A percentile compares a stretch with the other conserved stretches of the same genome.
Conservation (phyloP, 2,797 vertebrate genomes). For the Denticeps clupeoides region DNA sequence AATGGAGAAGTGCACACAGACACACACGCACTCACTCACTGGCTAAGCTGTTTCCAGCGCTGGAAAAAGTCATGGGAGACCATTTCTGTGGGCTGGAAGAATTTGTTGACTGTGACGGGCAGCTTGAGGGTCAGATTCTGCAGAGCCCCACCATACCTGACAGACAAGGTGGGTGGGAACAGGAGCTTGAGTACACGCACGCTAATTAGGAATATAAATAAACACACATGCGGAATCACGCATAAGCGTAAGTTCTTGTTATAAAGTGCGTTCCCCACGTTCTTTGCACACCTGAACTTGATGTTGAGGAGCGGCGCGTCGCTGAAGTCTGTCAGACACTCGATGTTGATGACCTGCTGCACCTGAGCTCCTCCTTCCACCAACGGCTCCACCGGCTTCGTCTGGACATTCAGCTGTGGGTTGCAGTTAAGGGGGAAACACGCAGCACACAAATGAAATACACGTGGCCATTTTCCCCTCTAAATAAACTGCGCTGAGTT, state of each 20-base stretch:
- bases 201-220: too few species aligned
- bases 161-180: neutral
- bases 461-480: too few species aligned
- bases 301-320: constrained; percentile 75
- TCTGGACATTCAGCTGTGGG: constrained; percentile 80
- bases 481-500: too few species aligned
- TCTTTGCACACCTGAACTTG: constrained; percentile 68
- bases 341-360: constrained; percentile 87
- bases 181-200: neutral
- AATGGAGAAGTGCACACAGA: neutral
- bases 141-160: constrained; percentile 76
- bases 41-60: constrained; percentile 90
- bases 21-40: constrained; percentile 49
- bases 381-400: constrained; percentile 75
- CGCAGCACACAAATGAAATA: neutral
- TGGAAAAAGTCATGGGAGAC: constrained; percentile 83
- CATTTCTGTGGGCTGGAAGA: constrained; percentile 91
- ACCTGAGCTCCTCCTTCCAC: constrained; percentile 86
- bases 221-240: too few species aligned
- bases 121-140: constrained; percentile 81
- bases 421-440: constrained; percentile 58
- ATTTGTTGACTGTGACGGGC: constrained; percentile 87
- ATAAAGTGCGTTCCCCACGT: neutral
- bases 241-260: neutral
- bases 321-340: constrained; percentile 76